Conservation (phyloP, 2,888 invertebrate species). For the Watsonalla cultraria region DNA sequence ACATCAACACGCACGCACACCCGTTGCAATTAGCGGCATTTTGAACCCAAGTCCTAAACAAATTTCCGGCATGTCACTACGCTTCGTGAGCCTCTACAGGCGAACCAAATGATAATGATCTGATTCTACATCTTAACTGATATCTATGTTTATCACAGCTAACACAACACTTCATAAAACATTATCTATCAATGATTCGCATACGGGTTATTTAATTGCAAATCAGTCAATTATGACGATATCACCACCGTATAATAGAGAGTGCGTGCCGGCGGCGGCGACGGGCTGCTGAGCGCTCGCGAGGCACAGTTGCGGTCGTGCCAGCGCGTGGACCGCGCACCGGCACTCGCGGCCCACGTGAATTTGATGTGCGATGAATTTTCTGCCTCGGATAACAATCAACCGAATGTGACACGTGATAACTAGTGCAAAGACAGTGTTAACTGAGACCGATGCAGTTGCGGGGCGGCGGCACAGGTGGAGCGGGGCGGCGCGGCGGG, state of each 20-base stretch:
- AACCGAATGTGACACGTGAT: constrained; percentile 29
- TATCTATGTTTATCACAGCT: constrained; percentile 1
- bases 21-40: constrained; percentile 27
- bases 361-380: constrained; percentile 33
- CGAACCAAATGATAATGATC: not conserved
- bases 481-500: constrained; percentile 49
- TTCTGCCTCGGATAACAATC: constrained; percentile 22
- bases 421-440: constrained; percentile 29
- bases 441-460: constrained; percentile 53
- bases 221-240: constrained; percentile 55
- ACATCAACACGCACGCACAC: constrained; percentile 50
- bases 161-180: not conserved
- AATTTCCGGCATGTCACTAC: not conserved
- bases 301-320: constrained; percentile 55
- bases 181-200: constrained; percentile 20
- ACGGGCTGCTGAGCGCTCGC: constrained; percentile 38
- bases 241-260: constrained; percentile 50
- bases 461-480: constrained; percentile 48
- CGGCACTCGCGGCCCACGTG: constrained; percentile 43
- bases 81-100: not conserved
- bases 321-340: constrained; percentile 56
- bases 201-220: constrained; percentile 3
- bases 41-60: constrained; percentile 17
- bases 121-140: not conserved
- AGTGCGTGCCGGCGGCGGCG: constrained; percentile 43